Percentiles rank a stretch among this genome's conserved stretches.
These are phyloP conservation scores for Neodiprion pinetum DNA, from an alignment of 1,140 invertebrate species.

Conservation along the genomic window DNA sequence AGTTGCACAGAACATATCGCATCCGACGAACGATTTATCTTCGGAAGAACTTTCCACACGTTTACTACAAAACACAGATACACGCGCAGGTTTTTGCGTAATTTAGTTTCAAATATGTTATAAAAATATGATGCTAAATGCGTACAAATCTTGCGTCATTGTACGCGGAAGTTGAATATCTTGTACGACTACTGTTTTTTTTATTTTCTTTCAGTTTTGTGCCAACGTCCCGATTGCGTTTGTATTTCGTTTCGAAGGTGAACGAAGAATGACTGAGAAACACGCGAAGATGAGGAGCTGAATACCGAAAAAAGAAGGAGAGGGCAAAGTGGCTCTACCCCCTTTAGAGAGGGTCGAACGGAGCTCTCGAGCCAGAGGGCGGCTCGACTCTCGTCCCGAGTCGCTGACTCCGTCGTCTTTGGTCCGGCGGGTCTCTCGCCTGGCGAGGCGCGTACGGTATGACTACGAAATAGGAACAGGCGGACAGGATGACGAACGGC, in stretches of 20 bases:
- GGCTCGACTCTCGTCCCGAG: not conserved
- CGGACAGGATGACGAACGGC: conserved; percentile 58
- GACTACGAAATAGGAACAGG: conserved; percentile 50
- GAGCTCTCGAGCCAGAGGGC: not conserved
- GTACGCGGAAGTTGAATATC: not conserved
- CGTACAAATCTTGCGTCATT: too few species aligned
- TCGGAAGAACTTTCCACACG: not conserved
- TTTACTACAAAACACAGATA: too few species aligned
- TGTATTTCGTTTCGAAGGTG: not conserved
- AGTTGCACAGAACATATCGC: not conserved
- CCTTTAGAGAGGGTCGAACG: not conserved
- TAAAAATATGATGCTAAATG: too few species aligned
- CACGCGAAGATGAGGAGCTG: not conserved
- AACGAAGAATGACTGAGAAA: not conserved
- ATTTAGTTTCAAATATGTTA: too few species aligned
- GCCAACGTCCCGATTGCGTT: not conserved
- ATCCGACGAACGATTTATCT: not conserved
- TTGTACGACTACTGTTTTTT: not conserved
- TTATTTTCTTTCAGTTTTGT: not conserved
- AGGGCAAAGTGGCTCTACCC: not conserved
- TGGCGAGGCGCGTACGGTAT: conserved; percentile 20
- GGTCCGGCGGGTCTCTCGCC: not conserved
- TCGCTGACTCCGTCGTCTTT: too few species aligned
- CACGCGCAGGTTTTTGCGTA: too few species aligned
- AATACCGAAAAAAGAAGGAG: not conserved